Evolutionary conservation across 92 coral and sea anemone species (phyloP).

Genomic region (Meandrina meandrites): DNA sequence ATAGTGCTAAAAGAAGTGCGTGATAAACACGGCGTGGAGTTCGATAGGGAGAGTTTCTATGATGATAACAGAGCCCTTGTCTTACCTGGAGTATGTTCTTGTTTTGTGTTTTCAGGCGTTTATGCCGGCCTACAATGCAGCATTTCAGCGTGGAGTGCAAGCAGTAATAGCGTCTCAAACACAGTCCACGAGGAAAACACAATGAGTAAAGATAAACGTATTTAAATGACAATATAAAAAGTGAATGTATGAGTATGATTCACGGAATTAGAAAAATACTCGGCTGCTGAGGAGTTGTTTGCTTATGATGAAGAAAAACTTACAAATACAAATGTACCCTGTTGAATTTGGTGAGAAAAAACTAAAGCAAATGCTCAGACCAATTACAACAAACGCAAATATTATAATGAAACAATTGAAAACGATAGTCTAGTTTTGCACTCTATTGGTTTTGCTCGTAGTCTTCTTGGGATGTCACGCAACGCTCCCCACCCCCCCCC

Average conservation of each 20-base stretch:
- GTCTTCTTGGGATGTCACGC: no score
- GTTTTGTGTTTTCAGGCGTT: conserved; percentile 56
- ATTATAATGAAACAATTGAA: not conserved
- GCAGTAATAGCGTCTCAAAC: conserved; percentile 57
- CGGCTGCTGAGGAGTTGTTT: not conserved
- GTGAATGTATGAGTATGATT: not conserved
- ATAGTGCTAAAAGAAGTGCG: no score
- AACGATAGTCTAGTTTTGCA: no score
- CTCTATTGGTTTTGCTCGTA: not conserved
- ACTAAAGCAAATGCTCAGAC: not conserved
- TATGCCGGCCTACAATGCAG: conserved; percentile 73
- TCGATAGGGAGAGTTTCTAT: no score
- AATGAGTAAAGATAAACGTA: not conserved
- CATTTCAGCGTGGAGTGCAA: conserved; percentile 78
- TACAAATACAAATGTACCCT: not conserved
- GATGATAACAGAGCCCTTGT: not conserved
- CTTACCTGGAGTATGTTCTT: not conserved
- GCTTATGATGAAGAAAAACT: not conserved
- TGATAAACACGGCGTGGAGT: no score
- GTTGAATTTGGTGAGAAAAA: not conserved
- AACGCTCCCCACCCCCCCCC: no score
- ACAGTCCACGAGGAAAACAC: conserved; percentile 22
- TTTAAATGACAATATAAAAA: not conserved
- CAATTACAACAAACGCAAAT: not conserved
- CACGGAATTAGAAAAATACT: not conserved